These are phyloP conservation scores for Trachelus stipa DNA, from an alignment of 2,888 invertebrate genomes.

Conservation along the genomic window DNA sequence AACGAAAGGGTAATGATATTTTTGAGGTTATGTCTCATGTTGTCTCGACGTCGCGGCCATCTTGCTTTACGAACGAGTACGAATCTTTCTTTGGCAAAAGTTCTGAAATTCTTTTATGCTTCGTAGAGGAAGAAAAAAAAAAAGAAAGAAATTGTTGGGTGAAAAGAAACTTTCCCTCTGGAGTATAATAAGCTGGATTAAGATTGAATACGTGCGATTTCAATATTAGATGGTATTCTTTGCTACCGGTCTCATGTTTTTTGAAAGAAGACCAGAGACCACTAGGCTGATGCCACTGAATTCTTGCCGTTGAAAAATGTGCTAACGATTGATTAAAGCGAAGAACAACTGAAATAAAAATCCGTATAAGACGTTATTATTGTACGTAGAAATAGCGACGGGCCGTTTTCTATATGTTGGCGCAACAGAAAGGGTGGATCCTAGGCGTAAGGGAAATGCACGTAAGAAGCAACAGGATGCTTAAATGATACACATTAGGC, in stretches of 20 bases:
- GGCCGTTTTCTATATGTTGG: background rate
- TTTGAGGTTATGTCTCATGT: background rate
- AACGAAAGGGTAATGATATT: background rate
- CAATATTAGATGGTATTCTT: background rate
- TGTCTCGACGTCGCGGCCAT: too few species aligned
- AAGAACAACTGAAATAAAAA: background rate
- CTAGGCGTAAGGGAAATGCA: slow-evolving; percentile 40
- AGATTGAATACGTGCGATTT: background rate
- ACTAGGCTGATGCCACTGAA: background rate
- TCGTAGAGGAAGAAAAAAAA: background rate
- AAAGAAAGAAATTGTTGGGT: background rate
- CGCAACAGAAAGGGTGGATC: slow-evolving; percentile 24
- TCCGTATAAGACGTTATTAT: background rate
- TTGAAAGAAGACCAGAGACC: background rate
- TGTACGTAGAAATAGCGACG: background rate
- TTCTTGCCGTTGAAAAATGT: background rate
- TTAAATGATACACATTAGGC: slow-evolving; percentile 55
- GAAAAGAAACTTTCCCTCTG: background rate
- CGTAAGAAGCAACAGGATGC: slow-evolving; percentile 53
- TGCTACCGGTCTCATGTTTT: background rate
- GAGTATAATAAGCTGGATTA: background rate
- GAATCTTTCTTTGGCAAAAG: background rate
- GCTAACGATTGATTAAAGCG: background rate
- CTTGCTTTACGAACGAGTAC: background rate
- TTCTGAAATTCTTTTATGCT: background rate